phyloP scores from a whole-genome alignment of 2,888 invertebrate species.

The Parnassius apollo region DNA sequence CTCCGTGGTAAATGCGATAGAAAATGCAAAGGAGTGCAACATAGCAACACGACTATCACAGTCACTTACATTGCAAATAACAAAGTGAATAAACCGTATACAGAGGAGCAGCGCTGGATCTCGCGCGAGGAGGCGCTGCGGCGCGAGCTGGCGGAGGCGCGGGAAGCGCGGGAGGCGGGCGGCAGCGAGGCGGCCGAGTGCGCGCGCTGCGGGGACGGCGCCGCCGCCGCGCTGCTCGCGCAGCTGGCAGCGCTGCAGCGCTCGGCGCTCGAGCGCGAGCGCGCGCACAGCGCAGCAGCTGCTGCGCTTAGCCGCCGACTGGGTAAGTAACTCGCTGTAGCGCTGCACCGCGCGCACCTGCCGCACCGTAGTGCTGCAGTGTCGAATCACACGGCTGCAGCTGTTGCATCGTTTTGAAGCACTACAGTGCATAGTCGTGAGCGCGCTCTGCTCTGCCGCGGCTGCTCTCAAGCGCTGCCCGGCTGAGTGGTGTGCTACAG shows the following conservation, averaged over 20 bases:
- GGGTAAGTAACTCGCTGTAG: slow-evolving; percentile 35
- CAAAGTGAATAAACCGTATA: background rate
- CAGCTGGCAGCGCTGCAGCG: slow-evolving; percentile 42
- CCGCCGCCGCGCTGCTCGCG: slow-evolving; percentile 40
- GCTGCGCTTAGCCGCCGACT: slow-evolving; percentile 30
- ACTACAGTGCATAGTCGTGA: no score
- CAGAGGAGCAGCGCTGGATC: slow-evolving; percentile 71
- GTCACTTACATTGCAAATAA: no score
- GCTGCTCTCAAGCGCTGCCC: no score
- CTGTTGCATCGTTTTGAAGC: no score
- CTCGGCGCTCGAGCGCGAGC: slow-evolving; percentile 55
- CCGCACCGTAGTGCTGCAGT: background rate
- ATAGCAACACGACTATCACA: no score
- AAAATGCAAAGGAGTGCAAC: no score
- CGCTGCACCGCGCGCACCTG: background rate
- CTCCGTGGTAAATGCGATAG: no score
- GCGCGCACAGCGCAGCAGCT: slow-evolving; percentile 40
- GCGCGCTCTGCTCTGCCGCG: no score
- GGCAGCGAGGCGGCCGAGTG: slow-evolving; percentile 13
- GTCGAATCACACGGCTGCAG: background rate
- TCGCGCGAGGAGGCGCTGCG: slow-evolving; percentile 59
- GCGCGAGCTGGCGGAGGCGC: slow-evolving; percentile 51
- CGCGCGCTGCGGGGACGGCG: slow-evolving; percentile 36
- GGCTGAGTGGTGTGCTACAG: no score
- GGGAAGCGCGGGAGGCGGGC: slow-evolving; percentile 32